Base-by-base conservation (phyloP, 2,113 vertebrate species). In the Pterocles orientalis region DNA sequence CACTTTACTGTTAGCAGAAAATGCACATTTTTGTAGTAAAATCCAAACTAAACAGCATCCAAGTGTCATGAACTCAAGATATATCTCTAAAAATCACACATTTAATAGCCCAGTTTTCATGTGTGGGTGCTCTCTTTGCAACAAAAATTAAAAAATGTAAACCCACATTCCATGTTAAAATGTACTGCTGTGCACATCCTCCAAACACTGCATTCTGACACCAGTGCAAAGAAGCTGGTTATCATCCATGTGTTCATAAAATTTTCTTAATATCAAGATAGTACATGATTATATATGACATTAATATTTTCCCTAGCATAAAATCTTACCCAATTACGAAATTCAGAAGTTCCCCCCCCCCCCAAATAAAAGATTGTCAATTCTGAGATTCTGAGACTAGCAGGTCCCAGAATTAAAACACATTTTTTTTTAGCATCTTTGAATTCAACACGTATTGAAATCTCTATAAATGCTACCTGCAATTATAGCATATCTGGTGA, bases 381-480 rank as follows among this genome's bases (percentile, higher is more conserved):
- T 48, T 5, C 7, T 56, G 31, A 65, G 5, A 0, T 48, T 5
- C 7, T 56, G 31, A 65, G 5, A 72, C 23, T 18, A 64, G 9
- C 7, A 56, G 10, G 4, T 41, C 12, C 58, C 48, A 18, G 39
- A 64, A 80, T 54, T 76, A 83, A 80, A 71, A 71, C 23, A 43
- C 1, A 4, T 34, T 53, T 24, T 1, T 0, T 82, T 80, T 80
- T 29, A 50, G 1, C 3, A 45, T 62, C 14, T 58, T 72, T 58
- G 18, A 54, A 50, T 68, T 89, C 14, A 62, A 66, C 3, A 7
- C 3, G 2, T 18, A 11, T 31, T 72, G 18, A 64, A 56, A 76
- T 24, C 5, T 82, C 6, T n/a, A 3, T n/a, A 3, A 86, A 21
- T 58, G 5, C 3, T 61, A 62, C 25, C 41, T 70, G 5, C 11